These are phyloP conservation scores for Toxotes jaculatrix DNA, from an alignment of 2,113 vertebrate species.

Conservation along the genomic window DNA sequence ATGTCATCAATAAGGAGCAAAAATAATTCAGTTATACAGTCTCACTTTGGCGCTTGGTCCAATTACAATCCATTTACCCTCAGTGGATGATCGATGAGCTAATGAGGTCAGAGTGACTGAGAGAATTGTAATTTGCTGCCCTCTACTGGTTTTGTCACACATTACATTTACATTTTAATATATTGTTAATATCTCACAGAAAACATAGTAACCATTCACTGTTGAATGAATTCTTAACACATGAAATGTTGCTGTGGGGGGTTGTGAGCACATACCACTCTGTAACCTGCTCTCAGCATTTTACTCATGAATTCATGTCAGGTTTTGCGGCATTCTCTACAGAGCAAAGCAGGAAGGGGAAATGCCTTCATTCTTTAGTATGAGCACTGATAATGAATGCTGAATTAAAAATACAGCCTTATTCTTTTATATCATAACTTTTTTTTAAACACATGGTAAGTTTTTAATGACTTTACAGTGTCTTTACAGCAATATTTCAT, in stretches of 20 bases:
- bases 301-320: not conserved
- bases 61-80: constrained; percentile 58
- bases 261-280: not conserved
- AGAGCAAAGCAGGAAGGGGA: not conserved
- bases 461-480: not conserved
- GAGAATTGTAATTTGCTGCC: constrained; percentile 62
- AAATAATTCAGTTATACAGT: constrained; percentile 50
- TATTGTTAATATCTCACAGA: not conserved
- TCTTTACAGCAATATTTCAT: not conserved
- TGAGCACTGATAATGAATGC: not conserved
- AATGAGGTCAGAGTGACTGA: not conserved
- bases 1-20: constrained; percentile 47
- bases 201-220: not conserved
- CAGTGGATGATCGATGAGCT: constrained; percentile 29
- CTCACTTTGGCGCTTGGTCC: constrained; percentile 38
- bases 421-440: no score
- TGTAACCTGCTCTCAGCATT: not conserved
- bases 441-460: not conserved
- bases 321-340: not conserved
- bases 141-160: constrained; percentile 45
- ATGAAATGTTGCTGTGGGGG: not conserved
- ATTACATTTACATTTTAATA: constrained; percentile 22
- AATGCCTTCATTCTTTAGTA: not conserved
- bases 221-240: constrained; percentile 6
- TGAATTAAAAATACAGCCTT: not conserved